These are phyloP conservation scores for Nomada fabriciana DNA, from an alignment of 2,888 invertebrate genomes.

Conservation along the genomic window DNA sequence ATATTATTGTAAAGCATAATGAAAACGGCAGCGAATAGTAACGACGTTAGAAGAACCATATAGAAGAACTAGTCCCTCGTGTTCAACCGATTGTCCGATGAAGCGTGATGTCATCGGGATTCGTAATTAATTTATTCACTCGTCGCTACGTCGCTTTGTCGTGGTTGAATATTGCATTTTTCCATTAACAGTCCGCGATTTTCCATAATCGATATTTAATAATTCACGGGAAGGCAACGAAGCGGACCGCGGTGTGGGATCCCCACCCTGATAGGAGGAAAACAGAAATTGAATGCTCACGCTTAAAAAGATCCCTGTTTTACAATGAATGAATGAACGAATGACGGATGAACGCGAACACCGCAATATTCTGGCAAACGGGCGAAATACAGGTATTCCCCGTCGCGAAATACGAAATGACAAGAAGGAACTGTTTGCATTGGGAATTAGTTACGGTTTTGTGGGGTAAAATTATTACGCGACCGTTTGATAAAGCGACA, in stretches of 20 bases:
- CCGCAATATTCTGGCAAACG: constrained; percentile 43
- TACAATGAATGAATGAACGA: constrained; percentile 39
- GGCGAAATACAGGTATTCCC: constrained; percentile 28
- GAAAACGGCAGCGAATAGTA: no score
- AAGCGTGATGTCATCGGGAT: constrained; percentile 41
- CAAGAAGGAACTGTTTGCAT: constrained; percentile 31
- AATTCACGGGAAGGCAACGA: constrained; percentile 33
- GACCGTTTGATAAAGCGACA: background rate
- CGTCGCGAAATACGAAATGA: constrained; percentile 17
- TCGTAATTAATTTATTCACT: constrained; percentile 67
- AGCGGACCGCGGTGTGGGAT: background rate
- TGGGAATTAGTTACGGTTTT: constrained; percentile 40
- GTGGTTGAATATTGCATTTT: constrained; percentile 69
- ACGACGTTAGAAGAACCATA: background rate
- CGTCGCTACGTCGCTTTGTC: constrained; percentile 51
- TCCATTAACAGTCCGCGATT: constrained; percentile 65
- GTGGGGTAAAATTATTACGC: constrained; percentile 9
- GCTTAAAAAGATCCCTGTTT: constrained; percentile 38
- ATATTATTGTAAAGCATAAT: no score
- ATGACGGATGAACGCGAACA: constrained; percentile 29
- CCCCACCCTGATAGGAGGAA: constrained; percentile 8
- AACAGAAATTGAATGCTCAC: constrained; percentile 59
- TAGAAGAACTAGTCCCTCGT: constrained; percentile 6
- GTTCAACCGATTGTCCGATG: constrained; percentile 26
- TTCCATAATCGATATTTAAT: constrained; percentile 68